Conservation (phyloP, 2,113 vertebrate species). For the Cyprinodon brontotheroides region DNA sequence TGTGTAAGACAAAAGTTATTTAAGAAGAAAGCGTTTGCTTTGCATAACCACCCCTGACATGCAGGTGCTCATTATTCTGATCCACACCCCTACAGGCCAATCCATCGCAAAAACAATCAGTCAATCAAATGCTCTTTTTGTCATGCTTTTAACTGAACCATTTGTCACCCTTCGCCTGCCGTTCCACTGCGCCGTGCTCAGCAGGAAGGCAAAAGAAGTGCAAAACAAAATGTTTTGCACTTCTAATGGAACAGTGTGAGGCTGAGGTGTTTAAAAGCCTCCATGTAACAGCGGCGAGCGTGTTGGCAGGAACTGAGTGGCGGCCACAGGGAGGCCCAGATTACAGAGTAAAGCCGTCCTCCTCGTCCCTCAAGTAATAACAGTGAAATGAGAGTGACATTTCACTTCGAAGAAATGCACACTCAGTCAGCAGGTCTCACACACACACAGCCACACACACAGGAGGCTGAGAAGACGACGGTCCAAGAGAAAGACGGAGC, state of each 20-base stretch:
- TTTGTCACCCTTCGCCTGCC: constrained; percentile 59
- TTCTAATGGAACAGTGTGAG: constrained; percentile 53
- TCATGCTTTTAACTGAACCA: constrained; percentile 65
- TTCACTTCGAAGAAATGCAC: constrained; percentile 65
- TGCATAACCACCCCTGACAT: constrained; percentile 38
- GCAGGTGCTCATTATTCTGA: constrained; percentile 66
- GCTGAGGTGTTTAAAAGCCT: constrained; percentile 62
- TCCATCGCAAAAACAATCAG: constrained; percentile 68
- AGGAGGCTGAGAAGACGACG: constrained; percentile 23
- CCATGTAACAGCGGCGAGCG: constrained; percentile 15
- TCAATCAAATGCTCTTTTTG: constrained; percentile 58
- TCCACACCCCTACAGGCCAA: constrained; percentile 45
- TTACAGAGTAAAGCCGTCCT: constrained; percentile 68
- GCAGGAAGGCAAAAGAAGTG: constrained; percentile 36
- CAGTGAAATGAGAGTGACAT: constrained; percentile 76
- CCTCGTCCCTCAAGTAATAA: constrained; percentile 79
- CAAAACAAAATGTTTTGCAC: constrained; percentile 44
- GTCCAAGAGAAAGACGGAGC: constrained; percentile 24
- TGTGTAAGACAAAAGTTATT: constrained; percentile 36
- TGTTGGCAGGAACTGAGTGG: constrained; percentile 55
- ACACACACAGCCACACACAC: constrained; percentile 12
- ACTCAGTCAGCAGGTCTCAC: constrained; percentile 28
- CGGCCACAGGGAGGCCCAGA: constrained; percentile 60
- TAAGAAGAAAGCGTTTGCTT: constrained; percentile 28
- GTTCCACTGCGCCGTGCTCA: constrained; percentile 27